phyloP scores from a whole-genome alignment of 2,113 vertebrate genomes.

The Bostrychus sinensis region DNA sequence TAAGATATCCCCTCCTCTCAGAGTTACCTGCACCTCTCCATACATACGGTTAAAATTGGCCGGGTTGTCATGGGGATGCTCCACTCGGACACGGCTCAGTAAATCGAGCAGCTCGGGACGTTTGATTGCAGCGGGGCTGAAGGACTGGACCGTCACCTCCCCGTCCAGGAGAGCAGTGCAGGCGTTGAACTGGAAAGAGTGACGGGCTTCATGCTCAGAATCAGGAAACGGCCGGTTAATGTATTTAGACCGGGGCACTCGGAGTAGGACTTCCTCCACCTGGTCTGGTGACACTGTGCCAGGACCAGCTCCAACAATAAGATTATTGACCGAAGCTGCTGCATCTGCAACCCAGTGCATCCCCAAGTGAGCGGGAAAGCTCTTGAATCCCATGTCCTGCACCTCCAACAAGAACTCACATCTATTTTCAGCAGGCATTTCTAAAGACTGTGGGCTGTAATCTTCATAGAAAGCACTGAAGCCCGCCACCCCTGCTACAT shows the following conservation, averaged over 20 bases:
- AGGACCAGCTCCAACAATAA: constrained; percentile 68
- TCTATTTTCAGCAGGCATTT: constrained; percentile 42
- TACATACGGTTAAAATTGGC: constrained; percentile 90
- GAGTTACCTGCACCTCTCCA: constrained; percentile 82
- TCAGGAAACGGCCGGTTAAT: constrained; percentile 88
- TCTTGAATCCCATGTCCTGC: constrained; percentile 89
- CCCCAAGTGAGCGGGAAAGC: constrained; percentile 88
- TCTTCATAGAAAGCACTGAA: constrained; percentile 86
- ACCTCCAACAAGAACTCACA: constrained; percentile 84
- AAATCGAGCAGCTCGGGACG: constrained; percentile 80
- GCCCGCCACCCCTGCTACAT: constrained; percentile 82
- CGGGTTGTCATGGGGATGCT: constrained; percentile 85
- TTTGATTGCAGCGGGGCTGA: constrained; percentile 66
- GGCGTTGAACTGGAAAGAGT: constrained; percentile 91
- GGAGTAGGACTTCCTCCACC: constrained; percentile 81
- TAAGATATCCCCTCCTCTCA: constrained; percentile 79
- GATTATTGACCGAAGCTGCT: constrained; percentile 79
- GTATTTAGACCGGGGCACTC: constrained; percentile 87
- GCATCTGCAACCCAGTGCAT: constrained; percentile 93
- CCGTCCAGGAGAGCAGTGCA: constrained; percentile 86
- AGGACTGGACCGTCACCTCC: constrained; percentile 81
- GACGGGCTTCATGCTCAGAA: constrained; percentile 87
- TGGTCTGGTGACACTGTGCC: constrained; percentile 71
- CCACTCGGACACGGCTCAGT: constrained; percentile 82
- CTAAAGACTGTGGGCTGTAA: constrained; percentile 79